Base-by-base conservation (phyloP, 2,797 vertebrate genomes). In the Tinamus major region DNA sequence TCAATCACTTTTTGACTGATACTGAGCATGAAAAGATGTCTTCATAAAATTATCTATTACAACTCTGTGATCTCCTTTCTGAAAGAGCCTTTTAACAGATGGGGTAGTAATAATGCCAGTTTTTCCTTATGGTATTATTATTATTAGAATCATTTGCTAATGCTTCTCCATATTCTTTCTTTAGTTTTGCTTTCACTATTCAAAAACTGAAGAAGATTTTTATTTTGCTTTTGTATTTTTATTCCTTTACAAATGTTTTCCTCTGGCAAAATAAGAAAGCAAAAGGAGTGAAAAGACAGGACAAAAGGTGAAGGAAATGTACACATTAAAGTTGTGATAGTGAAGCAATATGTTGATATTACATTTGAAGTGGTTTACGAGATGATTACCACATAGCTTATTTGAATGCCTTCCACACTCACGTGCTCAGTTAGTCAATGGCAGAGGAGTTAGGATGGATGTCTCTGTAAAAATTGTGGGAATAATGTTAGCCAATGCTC, bases 41-140 rank as follows among this genome's bases (percentile, higher is more conserved):
- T 84, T 64, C 31, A 9, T 68, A 75, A 71, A 86, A 37, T 2
- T 24, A 16, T 8, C 19, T 26, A n/a, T 67, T 68, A 75, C 5
- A 61, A 68, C 20, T 51, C 23, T 18, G 11, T 27, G 20, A 68
- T 61, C 2, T 70, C 18, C 67, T 67, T 51, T 42, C 42, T 61
- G 41, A 86, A 71, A 37, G 85, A 78, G 16, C 16, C 44, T 79
- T 91, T 86, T 46, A 81, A 39, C 74, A 90, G 44, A 11, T 48
- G 61, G 53, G 24, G 20, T 27, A 71, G 20, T 35, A 56, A 17
- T 20, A 68, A 62, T 14, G 19, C 6, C 63, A 69, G 17, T 7
- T 86, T 90, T 58, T 61, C 37, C n/a, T 67, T 68, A 13, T 5
- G 9, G 26, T 44, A 46, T 15, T 80, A n/a, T 55, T 55, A 49